phyloP scores from a whole-genome alignment of 2,113 vertebrate species.

The Diadophis punctatus region DNA sequence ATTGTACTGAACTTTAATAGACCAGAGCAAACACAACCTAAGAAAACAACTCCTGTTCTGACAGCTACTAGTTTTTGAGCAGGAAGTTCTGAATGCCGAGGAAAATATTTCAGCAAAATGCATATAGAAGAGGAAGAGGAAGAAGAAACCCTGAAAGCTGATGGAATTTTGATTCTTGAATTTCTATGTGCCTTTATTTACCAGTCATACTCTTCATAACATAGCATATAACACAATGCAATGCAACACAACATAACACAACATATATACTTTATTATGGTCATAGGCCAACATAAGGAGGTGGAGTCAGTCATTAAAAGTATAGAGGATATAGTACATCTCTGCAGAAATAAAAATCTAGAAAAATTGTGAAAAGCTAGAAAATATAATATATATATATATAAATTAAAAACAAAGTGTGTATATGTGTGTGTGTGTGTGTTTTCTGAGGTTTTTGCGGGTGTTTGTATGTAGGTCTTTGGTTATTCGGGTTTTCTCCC shows the following conservation, averaged over 20 bases:
- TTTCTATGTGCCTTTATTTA: background rate
- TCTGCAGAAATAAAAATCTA: background rate
- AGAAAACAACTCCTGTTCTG: constrained; percentile 20
- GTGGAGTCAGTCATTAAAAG: background rate
- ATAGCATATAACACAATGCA: background rate
- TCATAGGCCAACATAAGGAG: background rate
- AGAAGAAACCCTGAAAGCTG: background rate
- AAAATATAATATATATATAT: background rate
- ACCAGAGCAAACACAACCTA: background rate
- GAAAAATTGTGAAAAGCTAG: background rate
- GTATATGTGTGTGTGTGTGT: too few species aligned
- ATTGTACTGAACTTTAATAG: background rate
- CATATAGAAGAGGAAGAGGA: background rate
- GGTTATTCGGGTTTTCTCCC: too few species aligned
- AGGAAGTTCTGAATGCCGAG: background rate
- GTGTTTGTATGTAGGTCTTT: too few species aligned
- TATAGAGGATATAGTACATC: background rate
- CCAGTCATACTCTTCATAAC: background rate
- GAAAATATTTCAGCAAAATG: background rate
- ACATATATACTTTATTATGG: background rate
- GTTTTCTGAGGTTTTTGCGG: too few species aligned
- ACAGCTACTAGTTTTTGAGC: constrained; percentile 13
- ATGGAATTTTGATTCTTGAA: background rate
- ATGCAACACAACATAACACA: background rate
- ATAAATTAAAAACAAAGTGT: background rate